Conservation (phyloP, 2,113 vertebrate genomes). For the Balaeniceps rex region DNA sequence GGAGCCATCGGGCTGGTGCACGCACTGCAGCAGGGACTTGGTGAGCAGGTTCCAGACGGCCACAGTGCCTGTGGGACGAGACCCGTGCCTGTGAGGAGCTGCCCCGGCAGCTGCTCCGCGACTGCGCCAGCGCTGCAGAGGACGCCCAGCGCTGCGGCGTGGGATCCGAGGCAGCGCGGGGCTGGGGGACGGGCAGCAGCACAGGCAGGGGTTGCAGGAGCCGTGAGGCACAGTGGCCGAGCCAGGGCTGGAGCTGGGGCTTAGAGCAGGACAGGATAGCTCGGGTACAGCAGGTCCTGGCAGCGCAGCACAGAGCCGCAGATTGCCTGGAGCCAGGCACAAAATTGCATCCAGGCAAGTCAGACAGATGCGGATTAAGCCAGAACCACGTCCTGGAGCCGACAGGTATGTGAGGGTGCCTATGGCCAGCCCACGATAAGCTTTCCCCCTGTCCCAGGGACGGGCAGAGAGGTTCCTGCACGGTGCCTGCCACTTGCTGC, state of each 20-base stretch:
- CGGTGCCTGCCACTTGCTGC: not conserved
- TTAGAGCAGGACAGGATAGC: not conserved
- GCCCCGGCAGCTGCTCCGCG: accelerated
- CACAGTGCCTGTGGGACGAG: conserved; percentile 76
- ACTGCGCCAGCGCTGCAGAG: accelerated
- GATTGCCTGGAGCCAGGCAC: not conserved
- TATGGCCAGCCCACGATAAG: accelerated
- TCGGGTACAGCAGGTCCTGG: not conserved
- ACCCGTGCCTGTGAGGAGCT: not conserved
- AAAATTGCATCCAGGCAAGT: not conserved
- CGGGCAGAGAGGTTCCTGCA: not conserved
- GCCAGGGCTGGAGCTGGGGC: not conserved
- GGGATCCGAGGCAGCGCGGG: not conserved
- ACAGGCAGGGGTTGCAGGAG: not conserved
- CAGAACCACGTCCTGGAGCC: not conserved
- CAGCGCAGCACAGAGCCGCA: not conserved
- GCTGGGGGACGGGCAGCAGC: accelerated
- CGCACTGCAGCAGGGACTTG: conserved; percentile 81
- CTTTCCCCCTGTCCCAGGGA: not conserved
- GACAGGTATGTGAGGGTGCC: accelerated
- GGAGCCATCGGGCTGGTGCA: conserved; percentile 72
- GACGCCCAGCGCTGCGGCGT: accelerated
- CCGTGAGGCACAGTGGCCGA: not conserved
- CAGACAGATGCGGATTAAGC: not conserved
- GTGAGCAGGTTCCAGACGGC: conserved; percentile 90